phyloP scores from a whole-genome alignment of 2,113 vertebrate genomes.

The Malurus cyaneus region DNA sequence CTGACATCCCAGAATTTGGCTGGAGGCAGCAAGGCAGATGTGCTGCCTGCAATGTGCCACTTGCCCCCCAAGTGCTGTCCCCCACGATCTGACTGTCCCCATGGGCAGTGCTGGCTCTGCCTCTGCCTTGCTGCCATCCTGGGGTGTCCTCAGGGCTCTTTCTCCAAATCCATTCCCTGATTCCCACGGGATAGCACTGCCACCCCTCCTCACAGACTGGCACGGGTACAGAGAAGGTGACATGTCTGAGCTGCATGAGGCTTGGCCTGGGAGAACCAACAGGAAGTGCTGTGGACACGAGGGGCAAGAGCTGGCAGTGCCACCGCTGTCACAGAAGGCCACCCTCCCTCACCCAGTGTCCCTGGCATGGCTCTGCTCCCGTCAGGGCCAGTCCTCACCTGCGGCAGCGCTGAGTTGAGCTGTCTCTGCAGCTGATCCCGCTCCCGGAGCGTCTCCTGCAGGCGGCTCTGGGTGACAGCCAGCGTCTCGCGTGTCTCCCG shows the following conservation, averaged over 20 bases:
- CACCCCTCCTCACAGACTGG: background rate
- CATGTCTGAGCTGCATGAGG: background rate
- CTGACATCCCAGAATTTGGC: background rate
- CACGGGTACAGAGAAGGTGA: background rate
- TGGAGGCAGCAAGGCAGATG: background rate
- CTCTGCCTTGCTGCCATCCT: background rate
- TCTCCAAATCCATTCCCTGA: background rate
- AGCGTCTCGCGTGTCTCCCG: slow-evolving; percentile 93
- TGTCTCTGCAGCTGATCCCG: slow-evolving; percentile 95
- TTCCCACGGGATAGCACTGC: background rate
- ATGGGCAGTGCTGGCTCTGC: rapidly evolving
- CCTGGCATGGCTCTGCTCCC: background rate
- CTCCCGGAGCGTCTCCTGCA: slow-evolving; percentile 93
- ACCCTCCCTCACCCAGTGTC: rapidly evolving
- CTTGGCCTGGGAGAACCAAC: background rate
- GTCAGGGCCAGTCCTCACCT: slow-evolving; percentile 77
- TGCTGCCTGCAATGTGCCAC: rapidly evolving
- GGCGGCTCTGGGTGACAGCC: slow-evolving; percentile 85
- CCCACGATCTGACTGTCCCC: rapidly evolving
- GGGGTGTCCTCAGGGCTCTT: background rate
- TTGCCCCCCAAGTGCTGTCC: background rate
- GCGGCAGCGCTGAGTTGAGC: slow-evolving; percentile 91
- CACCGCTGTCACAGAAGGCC: background rate
- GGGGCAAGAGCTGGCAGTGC: rapidly evolving
- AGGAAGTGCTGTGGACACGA: background rate